Conservation (phyloP, 2,113 vertebrate species). For the Drymodes brunneopygia region DNA sequence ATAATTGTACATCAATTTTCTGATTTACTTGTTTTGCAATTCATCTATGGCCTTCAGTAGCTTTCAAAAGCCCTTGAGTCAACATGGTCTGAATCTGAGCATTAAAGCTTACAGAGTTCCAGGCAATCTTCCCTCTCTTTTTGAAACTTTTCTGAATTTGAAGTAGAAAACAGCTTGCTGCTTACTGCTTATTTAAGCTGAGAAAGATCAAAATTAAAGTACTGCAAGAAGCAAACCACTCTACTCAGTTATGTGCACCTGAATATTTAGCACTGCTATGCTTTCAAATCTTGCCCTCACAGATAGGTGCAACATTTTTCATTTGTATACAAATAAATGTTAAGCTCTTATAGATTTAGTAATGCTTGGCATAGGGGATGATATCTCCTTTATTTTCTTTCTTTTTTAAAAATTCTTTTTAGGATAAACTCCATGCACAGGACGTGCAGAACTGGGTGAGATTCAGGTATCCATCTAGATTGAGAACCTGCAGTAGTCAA, state of each 20-base stretch:
- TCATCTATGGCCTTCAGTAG: background rate
- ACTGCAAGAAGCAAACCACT: background rate
- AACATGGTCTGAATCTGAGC: background rate
- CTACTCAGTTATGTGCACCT: background rate
- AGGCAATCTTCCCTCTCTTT: background rate
- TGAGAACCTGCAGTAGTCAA: background rate
- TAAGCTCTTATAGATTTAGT: background rate
- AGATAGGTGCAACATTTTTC: background rate
- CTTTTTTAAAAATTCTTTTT: background rate
- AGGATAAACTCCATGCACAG: background rate
- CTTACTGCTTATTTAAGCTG: background rate
- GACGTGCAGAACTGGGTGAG: background rate
- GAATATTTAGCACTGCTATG: background rate
- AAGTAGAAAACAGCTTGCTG: background rate
- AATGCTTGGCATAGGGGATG: background rate
- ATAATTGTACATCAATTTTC: background rate
- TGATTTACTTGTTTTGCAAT: slow-evolving; percentile 20
- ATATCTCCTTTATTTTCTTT: rapidly evolving
- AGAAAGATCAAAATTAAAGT: background rate
- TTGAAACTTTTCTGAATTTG: background rate
- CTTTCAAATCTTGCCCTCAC: background rate
- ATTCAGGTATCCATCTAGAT: background rate
- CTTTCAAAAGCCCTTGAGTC: background rate
- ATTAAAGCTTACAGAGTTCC: background rate
- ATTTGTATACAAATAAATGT: background rate